Evolutionary conservation across 2,797 vertebrate species (phyloP).

Genomic region (Enteromius anoplus): DNA sequence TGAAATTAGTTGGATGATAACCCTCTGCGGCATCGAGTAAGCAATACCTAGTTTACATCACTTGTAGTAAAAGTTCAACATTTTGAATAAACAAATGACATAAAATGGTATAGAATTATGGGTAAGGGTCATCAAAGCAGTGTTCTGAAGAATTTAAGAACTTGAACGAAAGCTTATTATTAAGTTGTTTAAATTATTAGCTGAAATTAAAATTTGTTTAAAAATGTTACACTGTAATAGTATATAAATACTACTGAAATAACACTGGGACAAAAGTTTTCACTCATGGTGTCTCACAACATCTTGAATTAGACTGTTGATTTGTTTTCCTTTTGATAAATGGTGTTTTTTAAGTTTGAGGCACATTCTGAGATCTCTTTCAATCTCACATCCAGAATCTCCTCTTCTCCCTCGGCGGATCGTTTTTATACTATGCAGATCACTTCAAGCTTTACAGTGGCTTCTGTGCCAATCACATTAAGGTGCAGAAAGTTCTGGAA

Average conservation of each 20-base stretch:
- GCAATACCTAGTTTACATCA: neutral
- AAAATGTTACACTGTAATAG: too few species aligned
- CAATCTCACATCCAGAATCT: conserved; percentile 78
- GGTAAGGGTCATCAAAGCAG: neutral
- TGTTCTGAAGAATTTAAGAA: neutral
- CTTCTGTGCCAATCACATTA: conserved; percentile 95
- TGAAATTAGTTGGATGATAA: neutral
- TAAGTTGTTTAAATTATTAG: too few species aligned
- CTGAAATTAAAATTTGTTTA: too few species aligned
- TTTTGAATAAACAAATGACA: too few species aligned
- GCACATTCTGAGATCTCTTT: neutral
- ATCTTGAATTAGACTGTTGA: neutral
- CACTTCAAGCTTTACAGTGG: conserved; percentile 98
- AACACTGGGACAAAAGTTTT: neutral
- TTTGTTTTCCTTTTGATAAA: neutral
- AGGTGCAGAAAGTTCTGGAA: conserved; percentile 95
- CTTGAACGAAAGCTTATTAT: neutral
- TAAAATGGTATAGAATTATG: neutral
- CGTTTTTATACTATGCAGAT: conserved; percentile 95
- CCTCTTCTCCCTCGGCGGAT: conserved; percentile 91
- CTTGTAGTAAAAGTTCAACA: neutral
- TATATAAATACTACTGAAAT: neutral
- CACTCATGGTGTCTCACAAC: neutral
- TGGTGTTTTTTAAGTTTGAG: conserved; percentile 6
- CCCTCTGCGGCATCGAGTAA: neutral